A percentile compares a stretch with the other conserved stretches of the same genome.
phyloP scores from a whole-genome alignment of 2,888 invertebrate genomes.

The Ptycholaimellus sp. region DNA sequence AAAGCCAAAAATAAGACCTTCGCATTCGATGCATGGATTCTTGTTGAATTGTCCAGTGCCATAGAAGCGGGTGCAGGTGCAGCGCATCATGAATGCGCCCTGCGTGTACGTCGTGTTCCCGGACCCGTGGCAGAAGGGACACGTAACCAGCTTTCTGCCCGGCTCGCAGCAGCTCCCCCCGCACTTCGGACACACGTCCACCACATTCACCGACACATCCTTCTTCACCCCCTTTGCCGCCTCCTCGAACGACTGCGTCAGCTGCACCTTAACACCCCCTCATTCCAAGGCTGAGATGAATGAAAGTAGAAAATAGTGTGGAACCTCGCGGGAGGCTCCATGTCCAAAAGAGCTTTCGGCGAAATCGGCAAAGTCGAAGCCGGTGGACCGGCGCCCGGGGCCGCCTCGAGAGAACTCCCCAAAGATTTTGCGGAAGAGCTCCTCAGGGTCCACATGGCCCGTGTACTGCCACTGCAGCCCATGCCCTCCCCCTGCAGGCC shows the following conservation, averaged over 20 bases:
- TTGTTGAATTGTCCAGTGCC: slow-evolving; percentile 65
- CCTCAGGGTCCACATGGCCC: slow-evolving; percentile 61
- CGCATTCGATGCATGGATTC: slow-evolving; percentile 67
- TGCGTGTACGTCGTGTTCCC: slow-evolving; percentile 46
- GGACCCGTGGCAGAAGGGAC: slow-evolving; percentile 77
- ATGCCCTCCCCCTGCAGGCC: slow-evolving; percentile 2
- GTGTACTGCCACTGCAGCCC: slow-evolving; percentile 44
- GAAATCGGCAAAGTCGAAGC: slow-evolving; percentile 56
- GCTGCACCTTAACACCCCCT: slow-evolving; percentile 42
- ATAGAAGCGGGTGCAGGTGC: slow-evolving; percentile 70
- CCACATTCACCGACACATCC: slow-evolving; percentile 63
- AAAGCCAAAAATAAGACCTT: slow-evolving; percentile 39
- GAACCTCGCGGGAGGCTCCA: slow-evolving; percentile 66
- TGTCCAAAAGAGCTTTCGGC: slow-evolving; percentile 68
- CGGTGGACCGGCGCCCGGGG: slow-evolving; percentile 32
- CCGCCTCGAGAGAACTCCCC: slow-evolving; percentile 42
- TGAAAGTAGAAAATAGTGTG: slow-evolving; percentile 10
- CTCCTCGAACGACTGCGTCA: slow-evolving; percentile 68
- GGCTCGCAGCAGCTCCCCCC: slow-evolving; percentile 57
- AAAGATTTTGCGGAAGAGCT: slow-evolving; percentile 81
- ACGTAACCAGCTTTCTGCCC: slow-evolving; percentile 63
- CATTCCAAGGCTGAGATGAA: slow-evolving; percentile 1
- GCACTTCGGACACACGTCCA: slow-evolving; percentile 75
- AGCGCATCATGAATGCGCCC: slow-evolving; percentile 87
- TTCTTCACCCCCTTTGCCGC: slow-evolving; percentile 66